phyloP scores from a whole-genome alignment of 1,140 invertebrate species.

The Grapholita molesta region DNA sequence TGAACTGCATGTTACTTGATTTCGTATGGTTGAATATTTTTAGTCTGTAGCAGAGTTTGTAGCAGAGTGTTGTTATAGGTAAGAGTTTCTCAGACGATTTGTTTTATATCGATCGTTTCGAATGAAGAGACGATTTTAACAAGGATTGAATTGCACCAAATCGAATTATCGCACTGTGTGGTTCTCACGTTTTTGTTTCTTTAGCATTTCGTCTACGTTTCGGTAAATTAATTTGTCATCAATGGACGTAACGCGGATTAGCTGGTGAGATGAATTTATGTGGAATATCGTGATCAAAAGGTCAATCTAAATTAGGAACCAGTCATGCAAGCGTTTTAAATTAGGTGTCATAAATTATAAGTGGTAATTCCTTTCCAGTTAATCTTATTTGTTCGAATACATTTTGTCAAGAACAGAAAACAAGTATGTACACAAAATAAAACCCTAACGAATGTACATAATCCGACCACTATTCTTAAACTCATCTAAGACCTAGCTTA shows the following conservation, averaged over 20 bases:
- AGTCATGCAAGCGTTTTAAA: not conserved
- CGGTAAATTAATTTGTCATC: conserved; percentile 55
- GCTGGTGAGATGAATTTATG: not conserved
- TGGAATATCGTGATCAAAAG: not conserved
- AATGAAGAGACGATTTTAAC: conserved; percentile 65
- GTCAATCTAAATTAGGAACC: not conserved
- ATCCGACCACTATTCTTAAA: too few relatives aligned
- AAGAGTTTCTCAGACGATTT: conserved; percentile 56
- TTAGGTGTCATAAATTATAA: too few relatives aligned
- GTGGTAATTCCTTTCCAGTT: too few relatives aligned
- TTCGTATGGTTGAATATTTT: conserved; percentile 23
- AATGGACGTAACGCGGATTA: conserved; percentile 41
- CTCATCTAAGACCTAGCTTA: too few relatives aligned
- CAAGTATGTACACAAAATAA: not conserved
- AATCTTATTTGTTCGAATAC: too few relatives aligned
- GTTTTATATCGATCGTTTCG: conserved; percentile 60
- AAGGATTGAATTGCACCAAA: conserved; percentile 50
- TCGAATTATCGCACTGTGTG: conserved; percentile 52
- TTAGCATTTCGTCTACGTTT: conserved; percentile 53
- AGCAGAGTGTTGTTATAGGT: conserved; percentile 29
- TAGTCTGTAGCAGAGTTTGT: conserved; percentile 30
- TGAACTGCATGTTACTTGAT: conserved; percentile 32
- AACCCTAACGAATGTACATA: too few relatives aligned
- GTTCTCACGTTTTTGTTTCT: conserved; percentile 73
- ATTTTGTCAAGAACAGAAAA: not conserved